Percentiles rank a stretch among this genome's conserved stretches.
phyloP scores from a whole-genome alignment of 2,888 invertebrate genomes.

The Hydraecia micacea region DNA sequence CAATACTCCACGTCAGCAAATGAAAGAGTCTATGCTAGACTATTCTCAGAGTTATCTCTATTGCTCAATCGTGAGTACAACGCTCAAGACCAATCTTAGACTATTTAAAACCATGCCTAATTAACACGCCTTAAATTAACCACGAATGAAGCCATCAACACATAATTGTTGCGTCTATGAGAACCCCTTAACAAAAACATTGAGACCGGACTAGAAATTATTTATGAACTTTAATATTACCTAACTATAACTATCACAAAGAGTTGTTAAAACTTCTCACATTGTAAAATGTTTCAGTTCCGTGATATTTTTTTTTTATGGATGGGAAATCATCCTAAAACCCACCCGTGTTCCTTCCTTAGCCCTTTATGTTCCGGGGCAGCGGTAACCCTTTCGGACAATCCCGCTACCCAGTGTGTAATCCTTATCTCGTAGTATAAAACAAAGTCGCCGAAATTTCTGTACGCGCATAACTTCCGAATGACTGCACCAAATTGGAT shows the following conservation, averaged over 20 bases:
- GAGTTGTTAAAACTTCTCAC: conserved; percentile 38
- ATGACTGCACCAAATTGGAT: too few species aligned
- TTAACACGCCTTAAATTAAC: conserved; percentile 33
- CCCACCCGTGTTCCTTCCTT: too few species aligned
- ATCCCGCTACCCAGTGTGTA: too few species aligned
- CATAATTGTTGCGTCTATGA: conserved; percentile 46
- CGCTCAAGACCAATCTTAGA: background rate
- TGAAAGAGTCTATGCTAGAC: background rate
- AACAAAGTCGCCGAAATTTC: too few species aligned
- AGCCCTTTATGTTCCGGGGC: too few species aligned
- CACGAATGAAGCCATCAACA: conserved; percentile 42
- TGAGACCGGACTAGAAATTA: conserved; percentile 41
- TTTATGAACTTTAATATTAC: conserved; percentile 25
- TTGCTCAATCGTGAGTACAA: conserved; percentile 4
- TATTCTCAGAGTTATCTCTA: background rate
- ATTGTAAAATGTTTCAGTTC: conserved; percentile 27
- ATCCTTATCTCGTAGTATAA: too few species aligned
- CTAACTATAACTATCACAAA: too few species aligned
- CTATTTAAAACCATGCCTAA: conserved; percentile 26
- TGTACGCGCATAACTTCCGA: too few species aligned
- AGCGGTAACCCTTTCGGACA: too few species aligned
- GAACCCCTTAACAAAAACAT: conserved; percentile 11
- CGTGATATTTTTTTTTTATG: too few species aligned
- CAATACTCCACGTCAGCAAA: too few species aligned
- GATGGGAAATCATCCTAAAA: too few species aligned